A percentile compares a stretch with the other conserved stretches of the same genome.
phyloP scores from a whole-genome alignment of 1,140 invertebrate genomes.

The Penaeus japonicus region DNA sequence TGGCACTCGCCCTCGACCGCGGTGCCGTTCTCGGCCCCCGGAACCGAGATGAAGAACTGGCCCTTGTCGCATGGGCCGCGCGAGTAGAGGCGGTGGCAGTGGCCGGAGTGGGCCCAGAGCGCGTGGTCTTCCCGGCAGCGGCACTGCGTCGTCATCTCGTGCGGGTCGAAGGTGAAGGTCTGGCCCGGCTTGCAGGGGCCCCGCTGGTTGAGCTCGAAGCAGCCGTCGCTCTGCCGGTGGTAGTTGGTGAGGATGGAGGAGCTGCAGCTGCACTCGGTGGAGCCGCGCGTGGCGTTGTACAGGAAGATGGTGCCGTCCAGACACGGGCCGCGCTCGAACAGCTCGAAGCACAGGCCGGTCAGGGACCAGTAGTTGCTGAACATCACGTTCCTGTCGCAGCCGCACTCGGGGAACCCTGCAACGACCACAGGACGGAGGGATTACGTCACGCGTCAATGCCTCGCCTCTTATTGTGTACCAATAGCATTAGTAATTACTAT shows the following conservation, averaged over 20 bases:
- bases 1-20: constrained; percentile 22
- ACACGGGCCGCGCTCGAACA: constrained; percentile 58
- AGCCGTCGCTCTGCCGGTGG: constrained; percentile 43
- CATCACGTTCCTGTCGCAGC: constrained; percentile 57
- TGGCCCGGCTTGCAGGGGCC: constrained; percentile 59
- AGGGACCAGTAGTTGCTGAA: constrained; percentile 58
- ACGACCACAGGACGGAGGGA: background rate
- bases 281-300: constrained; percentile 54
- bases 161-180: constrained; percentile 42
- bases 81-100: constrained; percentile 56
- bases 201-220: constrained; percentile 52
- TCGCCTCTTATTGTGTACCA: no score
- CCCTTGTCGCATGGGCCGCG: constrained; percentile 51
- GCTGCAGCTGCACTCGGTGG: constrained; percentile 57
- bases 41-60: constrained; percentile 47
- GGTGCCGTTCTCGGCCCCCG: background rate
- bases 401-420: constrained; percentile 57
- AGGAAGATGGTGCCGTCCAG: constrained; percentile 55
- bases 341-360: constrained; percentile 58
- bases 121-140: constrained; percentile 50
- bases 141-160: constrained; percentile 35
- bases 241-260: constrained; percentile 50
- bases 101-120: constrained; percentile 39
- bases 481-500: background rate
- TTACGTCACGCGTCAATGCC: no score